These are phyloP conservation scores for Oreochromis niloticus DNA, from an alignment of 2,113 vertebrate species.

Conservation along the genomic window DNA sequence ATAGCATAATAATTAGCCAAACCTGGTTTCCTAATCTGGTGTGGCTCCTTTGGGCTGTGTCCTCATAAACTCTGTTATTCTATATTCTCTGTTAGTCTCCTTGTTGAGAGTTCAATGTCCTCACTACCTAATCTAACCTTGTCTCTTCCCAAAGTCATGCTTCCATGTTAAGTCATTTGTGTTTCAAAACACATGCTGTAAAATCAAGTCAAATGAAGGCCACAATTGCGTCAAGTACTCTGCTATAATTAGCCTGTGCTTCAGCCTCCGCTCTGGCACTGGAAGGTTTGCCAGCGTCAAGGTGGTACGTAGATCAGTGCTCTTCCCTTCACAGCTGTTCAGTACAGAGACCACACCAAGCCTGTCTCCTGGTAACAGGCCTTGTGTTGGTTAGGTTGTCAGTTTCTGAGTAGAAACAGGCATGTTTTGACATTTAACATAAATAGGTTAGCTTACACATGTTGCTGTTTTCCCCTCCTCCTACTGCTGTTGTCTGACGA, in stretches of 20 bases:
- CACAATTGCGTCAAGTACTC: neutral
- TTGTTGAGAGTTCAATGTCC: neutral
- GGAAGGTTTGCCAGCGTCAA: neutral
- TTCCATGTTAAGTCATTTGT: neutral
- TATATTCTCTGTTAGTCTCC: neutral
- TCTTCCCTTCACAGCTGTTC: neutral
- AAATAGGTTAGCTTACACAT: constrained; percentile 1
- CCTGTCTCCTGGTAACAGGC: constrained; percentile 8
- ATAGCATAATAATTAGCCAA: neutral
- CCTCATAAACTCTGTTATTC: neutral
- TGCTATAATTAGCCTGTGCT: constrained; percentile 1
- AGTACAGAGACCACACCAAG: neutral
- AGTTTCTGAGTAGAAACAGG: constrained; percentile 14
- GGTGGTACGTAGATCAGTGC: neutral
- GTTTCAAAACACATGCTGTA: neutral
- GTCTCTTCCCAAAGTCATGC: neutral
- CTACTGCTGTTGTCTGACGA: neutral
- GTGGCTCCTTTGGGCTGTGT: neutral
- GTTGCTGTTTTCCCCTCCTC: neutral
- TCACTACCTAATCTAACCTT: neutral
- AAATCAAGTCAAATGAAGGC: neutral
- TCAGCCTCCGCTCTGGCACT: neutral
- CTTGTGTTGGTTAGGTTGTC: constrained; percentile 1
- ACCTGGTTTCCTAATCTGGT: neutral
- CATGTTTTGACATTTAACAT: constrained; percentile 31